Evolutionary conservation across 1,140 invertebrate species (phyloP), one percentile per base, ranked within the genome.

Genomic region (Leptonema lineaticorne): DNA sequence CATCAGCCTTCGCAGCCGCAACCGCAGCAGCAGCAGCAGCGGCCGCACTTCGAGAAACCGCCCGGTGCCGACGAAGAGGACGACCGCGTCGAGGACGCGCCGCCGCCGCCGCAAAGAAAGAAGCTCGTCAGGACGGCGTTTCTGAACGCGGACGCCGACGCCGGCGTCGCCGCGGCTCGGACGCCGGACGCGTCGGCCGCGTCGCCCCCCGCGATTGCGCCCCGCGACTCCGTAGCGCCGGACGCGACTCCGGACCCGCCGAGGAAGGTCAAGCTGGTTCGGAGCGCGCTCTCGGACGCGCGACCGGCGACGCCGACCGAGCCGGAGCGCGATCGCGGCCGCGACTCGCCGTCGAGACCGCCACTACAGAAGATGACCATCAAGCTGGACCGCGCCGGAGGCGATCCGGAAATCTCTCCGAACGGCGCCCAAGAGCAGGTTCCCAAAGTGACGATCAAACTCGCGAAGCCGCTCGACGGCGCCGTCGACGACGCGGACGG

Each of bases 381-480:
- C 24, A 73, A 69, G 50, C 30, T 73, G 8, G 59, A 60, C 45
- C 69, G 67, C 33, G 29, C 63, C 64, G 22, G 66, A 68, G 28
- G 28, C 37, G 28, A 8, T 4, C 20, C 5, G 50, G 46, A 27
- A n/a, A n/a, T n/a, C 57, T 65, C 14, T 11, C 4, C 16, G 69
- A 70, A 46, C 14, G 63, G 4, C 18, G 59, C 75, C 46, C 68
- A 73, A 60, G 79, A 80, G 71, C 30, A 76, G 58, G 75, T 82
- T 45, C 81, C 80, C 27, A 81, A 81, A 75, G 78, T 82, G 41
- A 81, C 80, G 20, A 81, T 83, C 29, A 81, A 79, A 75, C 70
- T 81, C 79, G 80, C n/a, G 16, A 80, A 81, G 74, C 78, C 76
- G 46, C 59, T 29, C 57, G 28, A 30, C 11, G 28, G 9, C 27